Conservation (phyloP, 2,113 vertebrate genomes). For the Mesocricetus auratus region DNA sequence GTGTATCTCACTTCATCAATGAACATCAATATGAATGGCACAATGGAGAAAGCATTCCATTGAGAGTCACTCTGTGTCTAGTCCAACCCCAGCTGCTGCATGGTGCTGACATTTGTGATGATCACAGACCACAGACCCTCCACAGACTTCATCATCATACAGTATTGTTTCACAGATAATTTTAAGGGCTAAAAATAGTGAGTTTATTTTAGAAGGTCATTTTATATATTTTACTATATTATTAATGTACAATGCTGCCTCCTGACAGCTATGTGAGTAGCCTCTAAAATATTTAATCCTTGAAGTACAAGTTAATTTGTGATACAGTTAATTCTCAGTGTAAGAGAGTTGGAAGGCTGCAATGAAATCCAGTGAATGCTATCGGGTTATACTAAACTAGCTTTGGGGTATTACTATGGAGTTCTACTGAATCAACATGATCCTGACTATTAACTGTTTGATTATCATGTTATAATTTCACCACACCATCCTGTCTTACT, state of each 20-base stretch:
- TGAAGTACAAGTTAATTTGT: constrained; percentile 31
- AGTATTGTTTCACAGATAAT: background rate
- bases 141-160: background rate
- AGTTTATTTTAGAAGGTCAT: background rate
- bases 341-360: constrained; percentile 13
- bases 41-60: background rate
- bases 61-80: background rate
- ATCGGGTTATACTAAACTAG: background rate
- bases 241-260: background rate
- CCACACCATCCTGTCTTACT: background rate
- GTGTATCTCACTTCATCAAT: background rate
- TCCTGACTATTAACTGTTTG: background rate
- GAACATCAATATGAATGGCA: background rate
- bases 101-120: background rate
- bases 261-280: background rate
- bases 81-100: background rate
- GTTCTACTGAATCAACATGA: background rate
- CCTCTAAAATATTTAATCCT: background rate
- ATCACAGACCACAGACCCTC: background rate
- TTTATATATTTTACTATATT: background rate
- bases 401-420: background rate
- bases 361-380: background rate
- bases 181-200: background rate
- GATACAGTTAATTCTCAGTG: constrained; percentile 3
- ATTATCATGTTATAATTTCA: background rate